Evolutionary conservation across 2,797 vertebrate species (phyloP).

Genomic region (Coregonus sp.): DNA sequence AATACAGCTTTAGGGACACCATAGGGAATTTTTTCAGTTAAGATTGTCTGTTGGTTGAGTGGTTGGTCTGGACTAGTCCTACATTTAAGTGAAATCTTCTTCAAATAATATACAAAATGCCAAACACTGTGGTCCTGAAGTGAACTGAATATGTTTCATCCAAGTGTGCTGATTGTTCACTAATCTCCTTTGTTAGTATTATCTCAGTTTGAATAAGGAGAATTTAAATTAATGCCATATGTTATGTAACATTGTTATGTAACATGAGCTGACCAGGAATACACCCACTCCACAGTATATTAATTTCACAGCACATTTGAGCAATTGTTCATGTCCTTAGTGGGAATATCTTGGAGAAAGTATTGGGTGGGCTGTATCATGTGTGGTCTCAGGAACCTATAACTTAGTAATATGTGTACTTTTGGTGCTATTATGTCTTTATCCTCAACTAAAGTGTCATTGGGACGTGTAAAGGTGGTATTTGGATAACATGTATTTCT

Average conservation of each 20-base stretch:
- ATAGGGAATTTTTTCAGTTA: too few relatives aligned
- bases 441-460: background rate
- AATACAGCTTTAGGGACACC: background rate
- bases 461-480: background rate
- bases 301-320: too few relatives aligned
- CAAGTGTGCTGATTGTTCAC: background rate
- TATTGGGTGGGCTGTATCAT: too few relatives aligned
- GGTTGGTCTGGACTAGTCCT: background rate
- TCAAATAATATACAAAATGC: background rate
- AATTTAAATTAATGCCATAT: constrained; percentile 21
- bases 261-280: constrained; percentile 16
- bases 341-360: too few relatives aligned
- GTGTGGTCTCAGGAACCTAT: too few relatives aligned
- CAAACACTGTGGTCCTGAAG: background rate
- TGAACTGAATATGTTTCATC: background rate
- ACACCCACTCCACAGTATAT: background rate
- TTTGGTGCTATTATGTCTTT: background rate
- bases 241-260: constrained; percentile 37
- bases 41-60: background rate
- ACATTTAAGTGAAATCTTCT: background rate
- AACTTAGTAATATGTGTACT: background rate
- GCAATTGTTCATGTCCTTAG: too few relatives aligned
- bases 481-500: background rate
- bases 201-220: constrained; percentile 20
- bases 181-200: background rate